Evolutionary conservation across 2,888 invertebrate species (phyloP).

Genomic region (Drosophila limbata): DNA sequence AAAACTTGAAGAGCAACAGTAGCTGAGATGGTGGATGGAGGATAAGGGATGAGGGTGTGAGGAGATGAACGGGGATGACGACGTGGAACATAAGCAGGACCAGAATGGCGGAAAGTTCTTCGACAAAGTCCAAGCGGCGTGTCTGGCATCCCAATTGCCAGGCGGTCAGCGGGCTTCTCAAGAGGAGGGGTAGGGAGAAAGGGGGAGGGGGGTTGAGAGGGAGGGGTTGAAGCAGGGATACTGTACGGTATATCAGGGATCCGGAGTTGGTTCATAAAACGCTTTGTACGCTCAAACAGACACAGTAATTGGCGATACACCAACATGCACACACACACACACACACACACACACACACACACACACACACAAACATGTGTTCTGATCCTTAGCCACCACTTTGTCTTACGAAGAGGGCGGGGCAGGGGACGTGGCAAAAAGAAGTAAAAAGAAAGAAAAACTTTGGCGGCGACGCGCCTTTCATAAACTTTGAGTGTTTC

Average conservation of each 20-base stretch:
- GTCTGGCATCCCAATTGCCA: conserved; percentile 72
- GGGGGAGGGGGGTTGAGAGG: not conserved
- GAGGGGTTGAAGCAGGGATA: not conserved
- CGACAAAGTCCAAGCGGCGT: conserved; percentile 78
- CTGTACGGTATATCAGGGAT: conserved; percentile 35
- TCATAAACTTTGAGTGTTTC: conserved; percentile 81
- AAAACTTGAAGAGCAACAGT: conserved; percentile 65
- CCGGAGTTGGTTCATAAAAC: conserved; percentile 78
- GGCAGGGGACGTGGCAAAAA: not conserved
- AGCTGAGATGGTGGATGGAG: conserved; percentile 41
- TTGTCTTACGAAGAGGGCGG: conserved; percentile 47
- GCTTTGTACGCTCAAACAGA: conserved; percentile 82
- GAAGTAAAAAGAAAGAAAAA: conserved; percentile 46
- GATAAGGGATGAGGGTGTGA: not conserved
- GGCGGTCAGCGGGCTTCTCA: conserved; percentile 21
- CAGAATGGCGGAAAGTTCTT: conserved; percentile 52
- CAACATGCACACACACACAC: conserved; percentile 26
- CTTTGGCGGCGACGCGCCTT: conserved; percentile 78
- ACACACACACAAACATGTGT: conserved; percentile 26
- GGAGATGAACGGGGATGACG: not conserved
- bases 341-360: conserved; percentile 23
- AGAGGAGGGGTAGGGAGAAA: not conserved
- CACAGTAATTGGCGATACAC: conserved; percentile 82
- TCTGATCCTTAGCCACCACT: conserved; percentile 56
- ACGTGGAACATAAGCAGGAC: not conserved